A percentile compares a stretch with the other conserved stretches of the same genome.
Evolutionary conservation across 92 coral and sea anemone species (phyloP).

Genomic region (Parazoanthus atlanticus): DNA sequence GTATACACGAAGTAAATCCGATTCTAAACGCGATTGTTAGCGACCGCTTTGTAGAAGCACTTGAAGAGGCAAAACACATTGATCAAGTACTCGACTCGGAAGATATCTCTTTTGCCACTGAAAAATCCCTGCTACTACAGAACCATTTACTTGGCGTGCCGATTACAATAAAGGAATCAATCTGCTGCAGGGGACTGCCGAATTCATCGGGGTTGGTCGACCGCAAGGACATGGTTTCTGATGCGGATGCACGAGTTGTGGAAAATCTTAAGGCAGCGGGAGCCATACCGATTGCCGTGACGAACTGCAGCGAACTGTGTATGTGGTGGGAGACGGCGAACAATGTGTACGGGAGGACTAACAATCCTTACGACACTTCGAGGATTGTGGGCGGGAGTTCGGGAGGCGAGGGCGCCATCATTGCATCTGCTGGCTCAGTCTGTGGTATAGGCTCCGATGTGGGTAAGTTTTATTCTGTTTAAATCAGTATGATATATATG

Average conservation of each 20-base stretch:
- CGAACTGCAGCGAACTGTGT: slow-evolving; percentile 89
- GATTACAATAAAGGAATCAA: slow-evolving; percentile 78
- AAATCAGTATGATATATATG: too few species aligned
- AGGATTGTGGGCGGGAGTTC: slow-evolving; percentile 85
- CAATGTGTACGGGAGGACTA: slow-evolving; percentile 79
- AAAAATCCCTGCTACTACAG: slow-evolving; percentile 52
- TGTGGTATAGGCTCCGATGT: slow-evolving; percentile 87
- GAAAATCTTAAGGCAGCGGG: slow-evolving; percentile 76
- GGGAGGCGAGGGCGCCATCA: slow-evolving; percentile 84
- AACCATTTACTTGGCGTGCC: slow-evolving; percentile 84
- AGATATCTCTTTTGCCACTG: slow-evolving; percentile 24
- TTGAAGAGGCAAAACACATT: slow-evolving; percentile 69
- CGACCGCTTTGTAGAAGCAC: slow-evolving; percentile 75
- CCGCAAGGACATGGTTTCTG: slow-evolving; percentile 67
- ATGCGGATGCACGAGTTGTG: slow-evolving; percentile 64
- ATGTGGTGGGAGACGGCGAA: slow-evolving; percentile 94
- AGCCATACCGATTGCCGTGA: slow-evolving; percentile 82
- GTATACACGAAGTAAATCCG: slow-evolving; percentile 78
- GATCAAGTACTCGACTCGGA: slow-evolving; percentile 63
- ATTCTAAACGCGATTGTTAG: slow-evolving; percentile 69
- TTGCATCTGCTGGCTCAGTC: slow-evolving; percentile 83
- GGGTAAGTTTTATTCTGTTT: slow-evolving; percentile 56
- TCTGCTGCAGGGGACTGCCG: slow-evolving; percentile 67
- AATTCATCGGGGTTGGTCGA: slow-evolving; percentile 81
- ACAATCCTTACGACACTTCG: slow-evolving; percentile 77